Base-by-base conservation (phyloP, 2,113 vertebrate genomes). In the Alaudala cheleensis region DNA sequence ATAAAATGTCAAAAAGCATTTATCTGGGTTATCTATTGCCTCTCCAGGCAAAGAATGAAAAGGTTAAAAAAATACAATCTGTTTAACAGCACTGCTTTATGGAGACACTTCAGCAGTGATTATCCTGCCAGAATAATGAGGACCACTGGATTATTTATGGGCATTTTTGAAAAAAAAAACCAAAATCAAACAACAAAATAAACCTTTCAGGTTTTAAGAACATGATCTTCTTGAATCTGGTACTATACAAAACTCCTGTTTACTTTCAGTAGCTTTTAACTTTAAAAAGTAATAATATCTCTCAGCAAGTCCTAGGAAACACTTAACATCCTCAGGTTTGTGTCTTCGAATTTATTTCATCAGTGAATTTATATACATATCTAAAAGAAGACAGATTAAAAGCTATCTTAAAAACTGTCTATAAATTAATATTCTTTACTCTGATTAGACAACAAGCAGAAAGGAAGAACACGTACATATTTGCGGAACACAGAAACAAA, bases 1-100 rank as follows among this genome's bases (percentile, higher is more conserved):
- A 51, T 62, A 50, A 31, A 86, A 95, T 54, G 86, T 98, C 94
- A 97, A 93, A 97, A 86, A 92, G 65, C 76, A 49, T 31, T 81
- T 96, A 89, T 81, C 87, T 89, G 56, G 23, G 42, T 95, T 96
- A 94, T 91, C 86, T 94, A 49, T 70, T 90, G 77, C 49, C 62
- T 95, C 73, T 93, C 60, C 49, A 82, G 31, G 60, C 83, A 85
- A 73, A 92, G 82, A 86, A 95, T 9, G 24, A 92, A 96, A 93
- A 96, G 69, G 91, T 94, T 92, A 90, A 87, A 94, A 95, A 88
- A 91, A 72, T 33, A 40, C 58, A 91, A 81, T 33, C 67, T 86
- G 31, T 45, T 91, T 87, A 95, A 88, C 33, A 64, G 50, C 62
- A 70, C 16, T 2, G 7, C 50, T 42, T 50, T 65, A 87, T 17